These are phyloP conservation scores for Lasioglossum morio DNA, from an alignment of 2,888 invertebrate species.

Conservation along the genomic window DNA sequence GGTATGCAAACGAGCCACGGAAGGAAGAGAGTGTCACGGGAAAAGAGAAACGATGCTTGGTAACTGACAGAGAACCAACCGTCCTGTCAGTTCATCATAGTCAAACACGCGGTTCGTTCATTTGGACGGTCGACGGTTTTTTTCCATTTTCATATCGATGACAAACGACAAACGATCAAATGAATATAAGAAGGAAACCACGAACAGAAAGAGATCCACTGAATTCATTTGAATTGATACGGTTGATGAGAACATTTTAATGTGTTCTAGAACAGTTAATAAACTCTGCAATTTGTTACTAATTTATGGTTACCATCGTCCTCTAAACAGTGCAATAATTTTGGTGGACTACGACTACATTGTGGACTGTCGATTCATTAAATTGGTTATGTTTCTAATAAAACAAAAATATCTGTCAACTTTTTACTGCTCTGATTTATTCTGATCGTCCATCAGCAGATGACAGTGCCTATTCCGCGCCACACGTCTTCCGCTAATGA, in stretches of 20 bases:
- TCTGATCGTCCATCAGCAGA: too few relatives aligned
- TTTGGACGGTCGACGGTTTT: constrained; percentile 22
- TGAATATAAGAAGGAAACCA: constrained; percentile 16
- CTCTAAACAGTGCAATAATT: neutral
- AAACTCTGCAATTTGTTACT: neutral
- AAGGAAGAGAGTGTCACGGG: neutral
- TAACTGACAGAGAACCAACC: constrained; percentile 44
- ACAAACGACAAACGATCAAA: constrained; percentile 46
- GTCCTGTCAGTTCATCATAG: constrained; percentile 49
- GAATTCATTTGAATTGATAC: neutral
- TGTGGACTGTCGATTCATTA: too few relatives aligned
- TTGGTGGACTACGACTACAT: neutral
- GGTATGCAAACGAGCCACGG: constrained; percentile 54
- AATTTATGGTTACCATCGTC: neutral
- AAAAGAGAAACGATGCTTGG: constrained; percentile 29
- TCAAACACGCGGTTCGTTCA: constrained; percentile 37
- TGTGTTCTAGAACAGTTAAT: neutral
- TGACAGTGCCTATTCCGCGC: too few relatives aligned
- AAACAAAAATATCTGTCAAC: too few relatives aligned
- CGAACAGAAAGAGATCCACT: neutral
- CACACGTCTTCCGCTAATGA: too few relatives aligned
- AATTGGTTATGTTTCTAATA: too few relatives aligned
- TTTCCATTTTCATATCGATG: constrained; percentile 26
- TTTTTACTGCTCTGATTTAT: too few relatives aligned
- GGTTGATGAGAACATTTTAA: too few relatives aligned